Evolutionary conservation across 1,140 invertebrate genomes (phyloP).

Genomic region (Brachionus koreanus): DNA sequence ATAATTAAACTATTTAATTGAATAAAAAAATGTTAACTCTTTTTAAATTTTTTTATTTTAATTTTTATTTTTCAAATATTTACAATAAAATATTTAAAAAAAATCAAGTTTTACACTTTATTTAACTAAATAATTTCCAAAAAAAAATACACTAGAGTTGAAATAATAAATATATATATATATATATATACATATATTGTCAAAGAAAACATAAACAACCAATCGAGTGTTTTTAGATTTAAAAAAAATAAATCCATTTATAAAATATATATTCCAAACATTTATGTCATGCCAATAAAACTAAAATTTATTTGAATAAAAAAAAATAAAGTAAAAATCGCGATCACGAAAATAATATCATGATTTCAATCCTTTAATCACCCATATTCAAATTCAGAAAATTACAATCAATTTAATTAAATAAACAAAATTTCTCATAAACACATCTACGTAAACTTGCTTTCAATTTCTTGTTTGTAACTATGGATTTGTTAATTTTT

Average conservation of each 20-base stretch:
- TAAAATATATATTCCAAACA: neutral
- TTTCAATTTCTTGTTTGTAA: slow-evolving; percentile 31
- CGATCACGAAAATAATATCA: neutral
- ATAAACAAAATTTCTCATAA: slow-evolving; percentile 9
- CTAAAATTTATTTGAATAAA: neutral
- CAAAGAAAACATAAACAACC: neutral
- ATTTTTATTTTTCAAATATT: slow-evolving; percentile 29
- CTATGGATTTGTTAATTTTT: slow-evolving; percentile 39
- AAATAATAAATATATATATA: neutral
- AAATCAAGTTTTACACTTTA: neutral
- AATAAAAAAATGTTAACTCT: slow-evolving; percentile 8
- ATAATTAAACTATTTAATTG: neutral
- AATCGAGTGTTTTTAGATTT: slow-evolving; percentile 1
- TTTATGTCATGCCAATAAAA: neutral
- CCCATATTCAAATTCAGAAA: neutral
- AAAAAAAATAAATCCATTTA: neutral
- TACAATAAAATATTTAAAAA: slow-evolving; percentile 8
- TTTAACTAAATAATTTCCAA: neutral
- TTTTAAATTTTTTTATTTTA: slow-evolving; percentile 9
- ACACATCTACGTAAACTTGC: neutral
- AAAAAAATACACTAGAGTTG: neutral
- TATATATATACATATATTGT: neutral
- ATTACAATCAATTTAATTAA: neutral
- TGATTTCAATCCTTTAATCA: slow-evolving; percentile 13
- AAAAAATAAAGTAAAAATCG: neutral